Percentiles rank a stretch among this genome's conserved stretches.
Evolutionary conservation across 2,888 invertebrate species (phyloP).

Genomic region (Teinopalpus imperialis): DNA sequence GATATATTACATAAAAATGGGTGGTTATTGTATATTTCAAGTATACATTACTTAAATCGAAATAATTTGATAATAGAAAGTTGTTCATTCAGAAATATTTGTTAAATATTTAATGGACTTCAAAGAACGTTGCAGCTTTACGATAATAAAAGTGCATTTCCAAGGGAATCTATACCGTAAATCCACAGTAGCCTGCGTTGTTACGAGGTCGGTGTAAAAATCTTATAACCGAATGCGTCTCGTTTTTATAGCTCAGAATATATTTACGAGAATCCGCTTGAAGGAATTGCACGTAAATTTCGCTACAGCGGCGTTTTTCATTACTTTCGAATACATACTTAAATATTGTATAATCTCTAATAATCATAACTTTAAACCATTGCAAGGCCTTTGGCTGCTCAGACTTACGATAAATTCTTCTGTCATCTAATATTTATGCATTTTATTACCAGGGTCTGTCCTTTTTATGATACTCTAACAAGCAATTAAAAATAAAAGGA

Average conservation of each 20-base stretch:
- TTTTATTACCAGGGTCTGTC: too few species aligned
- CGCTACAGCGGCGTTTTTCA: constrained; percentile 55
- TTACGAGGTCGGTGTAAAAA: constrained; percentile 62
- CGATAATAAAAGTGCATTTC: constrained; percentile 21
- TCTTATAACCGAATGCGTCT: constrained; percentile 63
- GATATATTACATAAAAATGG: too few species aligned
- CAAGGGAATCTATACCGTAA: constrained; percentile 24
- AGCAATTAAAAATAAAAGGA: too few species aligned
- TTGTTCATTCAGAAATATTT: too few species aligned
- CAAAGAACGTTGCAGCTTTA: constrained; percentile 15
- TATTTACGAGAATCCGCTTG: constrained; percentile 70
- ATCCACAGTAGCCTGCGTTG: constrained; percentile 33
- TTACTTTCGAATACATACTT: constrained; percentile 38
- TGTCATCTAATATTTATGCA: too few species aligned
- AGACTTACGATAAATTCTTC: too few species aligned
- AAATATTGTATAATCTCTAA: constrained; percentile 14
- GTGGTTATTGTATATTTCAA: too few species aligned
- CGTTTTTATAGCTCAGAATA: constrained; percentile 69
- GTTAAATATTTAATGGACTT: constrained; percentile 14
- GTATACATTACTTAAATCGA: too few species aligned
- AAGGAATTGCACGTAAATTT: constrained; percentile 66
- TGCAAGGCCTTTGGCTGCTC: too few species aligned
- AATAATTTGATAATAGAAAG: too few species aligned
- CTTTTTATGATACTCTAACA: too few species aligned
- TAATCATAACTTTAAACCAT: background rate